Evolutionary conservation across 2,797 vertebrate species (phyloP).

Genomic region (Onychomys arenicola): DNA sequence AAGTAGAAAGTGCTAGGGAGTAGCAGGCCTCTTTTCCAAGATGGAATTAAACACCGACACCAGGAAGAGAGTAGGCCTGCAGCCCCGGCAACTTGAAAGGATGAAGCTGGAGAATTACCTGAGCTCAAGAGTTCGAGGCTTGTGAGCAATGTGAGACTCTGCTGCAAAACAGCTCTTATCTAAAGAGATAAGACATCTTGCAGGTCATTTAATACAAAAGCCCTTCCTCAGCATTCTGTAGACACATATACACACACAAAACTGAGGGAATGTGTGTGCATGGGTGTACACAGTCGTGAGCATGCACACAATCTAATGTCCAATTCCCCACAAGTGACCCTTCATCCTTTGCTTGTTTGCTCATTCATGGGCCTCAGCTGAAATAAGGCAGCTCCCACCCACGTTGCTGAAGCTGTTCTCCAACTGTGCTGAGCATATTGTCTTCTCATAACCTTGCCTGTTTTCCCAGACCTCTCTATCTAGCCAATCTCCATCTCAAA

Average conservation of each 20-base stretch:
- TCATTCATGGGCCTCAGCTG: neutral
- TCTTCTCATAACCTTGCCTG: neutral
- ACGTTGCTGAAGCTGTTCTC: neutral
- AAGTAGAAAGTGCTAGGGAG: slow-evolving; percentile 3
- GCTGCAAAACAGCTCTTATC: neutral
- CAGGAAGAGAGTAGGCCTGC: neutral
- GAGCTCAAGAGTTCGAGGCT: neutral
- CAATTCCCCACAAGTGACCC: neutral
- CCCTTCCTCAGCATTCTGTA: neutral
- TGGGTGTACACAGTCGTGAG: fast-evolving
- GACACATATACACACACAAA: neutral
- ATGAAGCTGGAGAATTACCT: neutral
- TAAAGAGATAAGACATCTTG: neutral
- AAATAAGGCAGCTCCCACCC: neutral
- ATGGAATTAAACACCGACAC: neutral
- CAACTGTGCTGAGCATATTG: neutral
- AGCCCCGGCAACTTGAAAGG: neutral
- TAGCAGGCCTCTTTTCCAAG: neutral
- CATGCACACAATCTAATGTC: no score
- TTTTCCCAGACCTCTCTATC: neutral
- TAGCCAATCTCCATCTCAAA: neutral
- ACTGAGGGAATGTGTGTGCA: neutral
- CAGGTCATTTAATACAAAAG: neutral
- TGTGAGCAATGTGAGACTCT: neutral
- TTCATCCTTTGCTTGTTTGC: neutral